A percentile compares a stretch with the other conserved stretches of the same genome.
Evolutionary conservation across 2,797 vertebrate species (phyloP).

Genomic region (Melanotaenia boesemani): DNA sequence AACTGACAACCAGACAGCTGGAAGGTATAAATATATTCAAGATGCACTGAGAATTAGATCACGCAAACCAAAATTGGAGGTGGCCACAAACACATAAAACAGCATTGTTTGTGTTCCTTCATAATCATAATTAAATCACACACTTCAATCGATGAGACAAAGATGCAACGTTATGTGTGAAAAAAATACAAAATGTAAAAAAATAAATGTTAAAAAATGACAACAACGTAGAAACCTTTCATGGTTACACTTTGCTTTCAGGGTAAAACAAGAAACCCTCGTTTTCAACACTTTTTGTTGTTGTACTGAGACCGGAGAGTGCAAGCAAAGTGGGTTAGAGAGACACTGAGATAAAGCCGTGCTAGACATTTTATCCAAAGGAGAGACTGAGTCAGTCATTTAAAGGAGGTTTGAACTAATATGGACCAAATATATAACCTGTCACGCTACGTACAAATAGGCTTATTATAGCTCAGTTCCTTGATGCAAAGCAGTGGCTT

Average conservation of each 20-base stretch:
- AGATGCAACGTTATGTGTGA: not conserved
- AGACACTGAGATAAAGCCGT: not conserved
- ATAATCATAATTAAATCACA: conserved; percentile 4
- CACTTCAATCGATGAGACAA: not conserved
- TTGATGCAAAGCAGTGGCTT: not conserved
- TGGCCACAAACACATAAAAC: conserved; percentile 8
- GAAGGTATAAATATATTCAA: conserved; percentile 41
- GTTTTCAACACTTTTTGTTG: not conserved
- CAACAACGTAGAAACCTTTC: no score
- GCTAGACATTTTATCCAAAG: not conserved
- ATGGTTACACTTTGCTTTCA: no score
- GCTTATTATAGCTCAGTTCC: not conserved
- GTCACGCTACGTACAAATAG: not conserved
- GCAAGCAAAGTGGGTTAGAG: not conserved
- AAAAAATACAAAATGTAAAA: not conserved
- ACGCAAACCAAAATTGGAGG: conserved; percentile 12
- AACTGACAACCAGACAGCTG: conserved; percentile 19
- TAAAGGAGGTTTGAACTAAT: not conserved
- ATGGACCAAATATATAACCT: not conserved
- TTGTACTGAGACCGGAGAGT: not conserved
- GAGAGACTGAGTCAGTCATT: not conserved
- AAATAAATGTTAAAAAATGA: not conserved
- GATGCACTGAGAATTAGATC: conserved; percentile 17
- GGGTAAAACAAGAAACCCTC: not conserved
- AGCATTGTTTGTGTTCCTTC: conserved; percentile 21